These are phyloP conservation scores for Eucriotettix oculatus DNA, from an alignment of 2,888 invertebrate genomes.

Conservation along the genomic window DNA sequence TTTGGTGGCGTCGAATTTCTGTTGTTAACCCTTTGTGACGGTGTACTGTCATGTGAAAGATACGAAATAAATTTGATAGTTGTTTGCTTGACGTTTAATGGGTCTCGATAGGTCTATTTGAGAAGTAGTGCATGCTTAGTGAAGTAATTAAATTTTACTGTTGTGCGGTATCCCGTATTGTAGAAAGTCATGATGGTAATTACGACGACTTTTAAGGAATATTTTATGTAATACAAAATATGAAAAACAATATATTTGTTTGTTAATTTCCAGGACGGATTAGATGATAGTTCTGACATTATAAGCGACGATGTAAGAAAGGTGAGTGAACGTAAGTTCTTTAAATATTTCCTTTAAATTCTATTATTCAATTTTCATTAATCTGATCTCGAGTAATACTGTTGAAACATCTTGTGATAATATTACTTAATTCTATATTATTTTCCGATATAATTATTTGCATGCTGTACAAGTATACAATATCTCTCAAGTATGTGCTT, in stretches of 20 bases:
- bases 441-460: too few relatives aligned
- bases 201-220: neutral
- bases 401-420: neutral
- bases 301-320: conserved; percentile 12
- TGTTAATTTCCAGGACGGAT: conserved; percentile 9
- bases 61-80: neutral
- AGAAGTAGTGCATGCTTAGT: neutral
- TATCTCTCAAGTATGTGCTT: too few relatives aligned
- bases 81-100: neutral
- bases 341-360: neutral
- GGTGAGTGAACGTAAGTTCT: conserved; percentile 4
- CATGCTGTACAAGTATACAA: too few relatives aligned
- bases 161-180: neutral
- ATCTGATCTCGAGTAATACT: neutral
- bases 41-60: neutral
- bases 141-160: neutral
- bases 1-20: neutral
- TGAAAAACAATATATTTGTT: neutral
- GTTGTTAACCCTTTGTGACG: neutral
- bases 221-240: neutral
- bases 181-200: conserved; percentile 8
- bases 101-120: neutral
- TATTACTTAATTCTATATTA: too few relatives aligned
- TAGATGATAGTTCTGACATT: conserved; percentile 12
- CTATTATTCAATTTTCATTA: neutral